Evolutionary conservation across 2,113 vertebrate species (phyloP).

Genomic region (Tenrec ecaudatus): DNA sequence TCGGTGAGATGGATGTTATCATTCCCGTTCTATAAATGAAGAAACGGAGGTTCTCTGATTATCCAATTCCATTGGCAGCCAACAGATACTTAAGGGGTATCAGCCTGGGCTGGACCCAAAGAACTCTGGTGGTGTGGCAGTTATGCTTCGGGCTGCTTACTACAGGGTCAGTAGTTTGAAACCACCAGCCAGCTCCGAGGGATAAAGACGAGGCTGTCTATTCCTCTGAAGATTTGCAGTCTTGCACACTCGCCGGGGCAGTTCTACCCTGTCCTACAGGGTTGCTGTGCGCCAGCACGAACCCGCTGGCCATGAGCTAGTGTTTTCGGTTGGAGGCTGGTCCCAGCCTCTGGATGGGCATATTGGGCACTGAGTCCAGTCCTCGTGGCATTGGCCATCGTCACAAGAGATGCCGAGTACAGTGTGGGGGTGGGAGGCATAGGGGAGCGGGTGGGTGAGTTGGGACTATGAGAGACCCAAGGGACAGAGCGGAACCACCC

Average conservation of each 20-base stretch:
- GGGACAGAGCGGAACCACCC: background rate
- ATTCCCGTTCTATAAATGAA: background rate
- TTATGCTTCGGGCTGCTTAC: no score
- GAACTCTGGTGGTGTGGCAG: no score
- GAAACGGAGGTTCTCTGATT: background rate
- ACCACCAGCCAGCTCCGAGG: no score
- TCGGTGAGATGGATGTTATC: background rate
- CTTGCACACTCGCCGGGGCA: no score
- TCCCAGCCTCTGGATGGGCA: background rate
- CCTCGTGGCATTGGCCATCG: background rate
- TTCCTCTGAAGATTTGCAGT: no score
- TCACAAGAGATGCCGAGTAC: background rate
- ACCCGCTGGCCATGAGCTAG: no score
- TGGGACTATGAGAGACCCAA: background rate
- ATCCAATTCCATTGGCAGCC: background rate
- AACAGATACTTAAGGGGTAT: background rate
- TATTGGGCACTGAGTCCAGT: background rate
- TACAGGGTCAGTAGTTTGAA: no score
- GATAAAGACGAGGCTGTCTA: no score
- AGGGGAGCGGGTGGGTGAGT: accelerated
- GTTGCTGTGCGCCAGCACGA: no score
- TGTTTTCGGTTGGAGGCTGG: background rate
- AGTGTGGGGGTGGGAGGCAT: background rate
- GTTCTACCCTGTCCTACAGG: no score
- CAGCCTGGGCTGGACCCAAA: no score